Conservation (phyloP, 2,797 vertebrate genomes). For the Channallabes apus region DNA sequence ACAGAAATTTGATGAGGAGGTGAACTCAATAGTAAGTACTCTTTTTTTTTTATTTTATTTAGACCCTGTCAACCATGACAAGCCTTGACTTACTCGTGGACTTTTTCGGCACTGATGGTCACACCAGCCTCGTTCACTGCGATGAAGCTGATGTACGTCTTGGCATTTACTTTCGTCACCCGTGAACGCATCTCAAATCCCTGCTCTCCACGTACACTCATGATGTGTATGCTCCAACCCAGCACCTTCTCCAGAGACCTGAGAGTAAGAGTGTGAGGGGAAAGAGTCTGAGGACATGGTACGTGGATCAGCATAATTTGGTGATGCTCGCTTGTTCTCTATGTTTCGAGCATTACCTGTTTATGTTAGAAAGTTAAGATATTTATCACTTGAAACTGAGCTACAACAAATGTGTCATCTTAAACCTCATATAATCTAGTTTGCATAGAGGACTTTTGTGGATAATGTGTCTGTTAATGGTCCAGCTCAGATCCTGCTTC, state of each 20-base stretch:
- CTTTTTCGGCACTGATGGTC: slow-evolving; percentile 55
- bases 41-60: background rate
- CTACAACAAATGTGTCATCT: background rate
- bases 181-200: slow-evolving; percentile 37
- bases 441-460: too few species aligned
- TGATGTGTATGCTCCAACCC: slow-evolving; percentile 62
- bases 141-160: slow-evolving; percentile 64
- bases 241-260: slow-evolving; percentile 71
- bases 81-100: slow-evolving; percentile 61
- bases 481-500: too few species aligned
- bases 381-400: background rate
- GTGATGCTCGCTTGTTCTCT: background rate
- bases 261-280: background rate
- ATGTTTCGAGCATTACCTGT: background rate
- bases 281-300: background rate
- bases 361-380: background rate
- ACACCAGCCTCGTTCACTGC: slow-evolving; percentile 35
- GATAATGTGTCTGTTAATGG: too few species aligned
- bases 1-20: background rate
- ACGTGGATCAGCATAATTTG: background rate
- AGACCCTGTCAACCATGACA: slow-evolving; percentile 11
- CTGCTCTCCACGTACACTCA: slow-evolving; percentile 55
- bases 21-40: background rate
- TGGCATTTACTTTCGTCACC: background rate
- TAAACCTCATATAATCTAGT: background rate